A percentile compares a stretch with the other conserved stretches of the same genome.
Conservation (phyloP, 2,888 invertebrate species). For the Heliconius sara region DNA sequence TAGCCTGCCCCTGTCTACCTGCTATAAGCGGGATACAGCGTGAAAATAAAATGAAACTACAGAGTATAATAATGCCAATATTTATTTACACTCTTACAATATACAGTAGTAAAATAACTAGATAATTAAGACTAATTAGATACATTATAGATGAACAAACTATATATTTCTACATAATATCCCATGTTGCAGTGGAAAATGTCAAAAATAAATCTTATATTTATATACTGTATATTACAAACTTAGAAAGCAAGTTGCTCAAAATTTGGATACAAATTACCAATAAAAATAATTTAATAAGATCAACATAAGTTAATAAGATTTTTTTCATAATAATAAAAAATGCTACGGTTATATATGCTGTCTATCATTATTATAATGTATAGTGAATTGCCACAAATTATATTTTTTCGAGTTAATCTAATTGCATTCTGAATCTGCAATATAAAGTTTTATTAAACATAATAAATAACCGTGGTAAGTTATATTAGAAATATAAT, state of each 20-base stretch:
- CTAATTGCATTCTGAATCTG: neutral
- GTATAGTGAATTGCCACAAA: neutral
- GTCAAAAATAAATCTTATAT: neutral
- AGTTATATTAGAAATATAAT: neutral
- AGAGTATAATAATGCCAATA: constrained; percentile 60
- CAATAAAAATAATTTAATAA: neutral
- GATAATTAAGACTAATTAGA: constrained; percentile 30
- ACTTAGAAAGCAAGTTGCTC: neutral
- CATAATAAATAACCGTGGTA: neutral
- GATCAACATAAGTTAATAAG: neutral
- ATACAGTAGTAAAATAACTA: constrained; percentile 45
- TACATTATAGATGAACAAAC: constrained; percentile 21
- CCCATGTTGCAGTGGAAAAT: constrained; percentile 9
- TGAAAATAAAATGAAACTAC: constrained; percentile 19
- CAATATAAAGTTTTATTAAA: neutral
- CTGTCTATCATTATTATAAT: no score
- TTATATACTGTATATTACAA: neutral
- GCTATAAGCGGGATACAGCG: neutral
- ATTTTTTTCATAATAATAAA: no score
- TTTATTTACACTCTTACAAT: constrained; percentile 66
- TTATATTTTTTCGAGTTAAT: neutral
- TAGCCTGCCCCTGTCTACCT: neutral
- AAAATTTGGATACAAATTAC: neutral
- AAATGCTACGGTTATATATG: no score
- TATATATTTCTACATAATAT: neutral